Percentiles rank a stretch among this genome's conserved stretches.
phyloP scores from a whole-genome alignment of 2,113 vertebrate genomes.

The Neogobius melanostomus region DNA sequence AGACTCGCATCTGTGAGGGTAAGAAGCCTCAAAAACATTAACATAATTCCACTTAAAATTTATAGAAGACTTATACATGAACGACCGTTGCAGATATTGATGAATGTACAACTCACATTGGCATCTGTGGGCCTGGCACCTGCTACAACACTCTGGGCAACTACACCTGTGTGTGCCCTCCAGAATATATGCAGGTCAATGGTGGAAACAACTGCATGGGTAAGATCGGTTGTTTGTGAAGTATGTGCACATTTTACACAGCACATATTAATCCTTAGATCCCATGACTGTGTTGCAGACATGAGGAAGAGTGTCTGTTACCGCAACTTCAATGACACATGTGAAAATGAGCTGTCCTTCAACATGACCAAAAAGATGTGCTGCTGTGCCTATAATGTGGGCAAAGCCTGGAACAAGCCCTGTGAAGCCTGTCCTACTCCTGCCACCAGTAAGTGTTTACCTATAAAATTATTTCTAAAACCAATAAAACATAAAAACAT shows the following conservation, averaged over 20 bases:
- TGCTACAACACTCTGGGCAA: conserved; percentile 95
- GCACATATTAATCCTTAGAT: background rate
- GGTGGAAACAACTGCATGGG: conserved; percentile 94
- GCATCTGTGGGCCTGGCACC: conserved; percentile 89
- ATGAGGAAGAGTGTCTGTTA: conserved; percentile 92
- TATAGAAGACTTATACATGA: background rate
- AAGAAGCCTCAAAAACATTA: conserved; percentile 26
- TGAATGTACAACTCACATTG: conserved; percentile 85
- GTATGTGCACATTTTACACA: background rate
- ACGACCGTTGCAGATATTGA: conserved; percentile 82
- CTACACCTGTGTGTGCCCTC: conserved; percentile 92
- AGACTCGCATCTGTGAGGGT: conserved; percentile 90
- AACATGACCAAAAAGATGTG: conserved; percentile 96
- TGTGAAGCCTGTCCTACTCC: conserved; percentile 91
- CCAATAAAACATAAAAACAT: background rate
- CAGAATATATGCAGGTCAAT: conserved; percentile 93
- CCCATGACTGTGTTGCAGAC: conserved; percentile 62
- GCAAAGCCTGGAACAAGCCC: conserved; percentile 93
- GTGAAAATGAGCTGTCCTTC: conserved; percentile 89
- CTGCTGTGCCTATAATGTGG: conserved; percentile 93
- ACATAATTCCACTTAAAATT: background rate
- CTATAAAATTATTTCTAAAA: background rate
- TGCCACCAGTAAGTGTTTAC: conserved; percentile 81
- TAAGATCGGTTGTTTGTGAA: conserved; percentile 45
- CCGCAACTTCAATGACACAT: conserved; percentile 89